Evolutionary conservation across 2,797 vertebrate genomes (phyloP).

Genomic region (Hypotaenidia okinawae): DNA sequence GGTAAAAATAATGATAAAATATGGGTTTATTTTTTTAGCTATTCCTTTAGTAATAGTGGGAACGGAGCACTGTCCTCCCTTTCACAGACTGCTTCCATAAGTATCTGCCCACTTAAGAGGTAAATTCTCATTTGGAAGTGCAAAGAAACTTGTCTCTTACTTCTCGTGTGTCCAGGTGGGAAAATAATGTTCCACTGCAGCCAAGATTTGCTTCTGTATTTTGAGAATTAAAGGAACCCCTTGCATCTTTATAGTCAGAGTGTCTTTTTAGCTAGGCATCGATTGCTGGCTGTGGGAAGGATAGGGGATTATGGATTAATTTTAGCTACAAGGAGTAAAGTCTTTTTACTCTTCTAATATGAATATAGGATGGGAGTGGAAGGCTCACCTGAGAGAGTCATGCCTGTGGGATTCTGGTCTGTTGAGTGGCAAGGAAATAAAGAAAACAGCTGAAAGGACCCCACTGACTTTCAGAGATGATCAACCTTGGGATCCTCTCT

Average conservation of each 20-base stretch:
- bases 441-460: neutral
- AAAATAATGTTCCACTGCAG: conserved; percentile 24
- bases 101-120: neutral
- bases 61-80: neutral
- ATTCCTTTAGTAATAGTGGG: conserved; percentile 50
- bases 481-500: neutral
- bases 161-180: neutral
- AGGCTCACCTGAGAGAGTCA: neutral
- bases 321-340: neutral
- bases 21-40: conserved; percentile 54
- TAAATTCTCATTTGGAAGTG: conserved; percentile 34
- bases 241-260: neutral
- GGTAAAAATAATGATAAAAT: conserved; percentile 69
- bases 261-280: neutral
- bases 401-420: neutral
- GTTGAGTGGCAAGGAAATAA: neutral
- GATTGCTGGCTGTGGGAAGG: neutral
- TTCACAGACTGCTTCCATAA: conserved; percentile 20
- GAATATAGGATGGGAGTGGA: neutral
- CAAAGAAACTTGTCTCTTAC: neutral
- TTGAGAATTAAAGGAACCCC: conserved; percentile 15
- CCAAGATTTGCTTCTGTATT: neutral
- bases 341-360: neutral
- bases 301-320: neutral
- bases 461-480: neutral